Evolutionary conservation across 2,797 vertebrate genomes (phyloP).

Genomic region (Gymnodraco acuticeps): DNA sequence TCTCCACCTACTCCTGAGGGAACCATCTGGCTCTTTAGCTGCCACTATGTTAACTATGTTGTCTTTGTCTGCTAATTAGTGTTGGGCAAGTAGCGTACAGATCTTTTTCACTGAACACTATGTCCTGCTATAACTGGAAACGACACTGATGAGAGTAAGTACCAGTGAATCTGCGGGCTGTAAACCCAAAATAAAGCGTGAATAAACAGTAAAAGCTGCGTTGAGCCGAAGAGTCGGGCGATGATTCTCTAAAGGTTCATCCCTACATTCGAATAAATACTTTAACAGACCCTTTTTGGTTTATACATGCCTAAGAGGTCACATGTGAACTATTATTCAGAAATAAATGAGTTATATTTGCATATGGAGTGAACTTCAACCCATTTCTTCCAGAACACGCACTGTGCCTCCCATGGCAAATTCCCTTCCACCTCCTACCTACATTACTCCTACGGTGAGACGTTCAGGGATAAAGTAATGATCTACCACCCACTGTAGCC

Average conservation of each 20-base stretch:
- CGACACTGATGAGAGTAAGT: neutral
- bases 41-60: neutral
- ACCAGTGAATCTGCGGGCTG: neutral
- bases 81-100: neutral
- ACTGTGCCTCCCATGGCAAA: conserved; percentile 38
- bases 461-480: conserved; percentile 64
- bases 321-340: conserved; percentile 21
- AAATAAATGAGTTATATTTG: conserved; percentile 53
- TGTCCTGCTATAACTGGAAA: neutral
- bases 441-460: conserved; percentile 48
- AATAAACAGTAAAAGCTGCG: neutral
- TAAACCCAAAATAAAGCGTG: neutral
- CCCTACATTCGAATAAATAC: conserved; percentile 9
- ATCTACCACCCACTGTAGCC: conserved; percentile 70
- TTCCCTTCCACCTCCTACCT: conserved; percentile 44
- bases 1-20: neutral
- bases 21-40: neutral
- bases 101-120: neutral
- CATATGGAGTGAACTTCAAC: conserved; percentile 56
- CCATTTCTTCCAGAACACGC: conserved; percentile 39
- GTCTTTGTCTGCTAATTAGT: neutral
- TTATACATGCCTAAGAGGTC: conserved; percentile 32
- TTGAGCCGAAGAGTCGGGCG: neutral
- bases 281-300: conserved; percentile 4
- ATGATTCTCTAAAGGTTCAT: neutral